Percentiles rank a stretch among this genome's conserved stretches.
These are phyloP conservation scores for Sylvilagus floridanus DNA, from an alignment of 2,797 vertebrate genomes.

Conservation along the genomic window DNA sequence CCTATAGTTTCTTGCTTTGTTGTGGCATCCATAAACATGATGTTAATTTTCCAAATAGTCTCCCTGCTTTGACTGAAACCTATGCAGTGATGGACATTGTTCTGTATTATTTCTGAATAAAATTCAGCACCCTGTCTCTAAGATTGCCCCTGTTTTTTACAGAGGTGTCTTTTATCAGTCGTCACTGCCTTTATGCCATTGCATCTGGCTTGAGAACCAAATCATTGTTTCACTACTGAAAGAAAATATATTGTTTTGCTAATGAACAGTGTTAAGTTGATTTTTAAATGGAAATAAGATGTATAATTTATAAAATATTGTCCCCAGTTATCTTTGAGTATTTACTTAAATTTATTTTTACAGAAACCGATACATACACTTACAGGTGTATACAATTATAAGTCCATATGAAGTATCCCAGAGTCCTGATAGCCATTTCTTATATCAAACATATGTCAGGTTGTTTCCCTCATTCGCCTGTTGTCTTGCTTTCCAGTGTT, in stretches of 20 bases:
- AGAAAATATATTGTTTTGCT: neutral
- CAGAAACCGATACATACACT: neutral
- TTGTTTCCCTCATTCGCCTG: neutral
- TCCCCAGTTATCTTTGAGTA: neutral
- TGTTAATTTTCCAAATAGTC: neutral
- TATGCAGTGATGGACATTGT: neutral
- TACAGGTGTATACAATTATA: neutral
- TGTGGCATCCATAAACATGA: neutral
- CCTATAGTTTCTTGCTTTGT: neutral
- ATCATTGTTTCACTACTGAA: neutral
- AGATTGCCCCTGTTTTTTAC: neutral
- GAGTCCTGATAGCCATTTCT: neutral
- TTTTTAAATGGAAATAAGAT: neutral
- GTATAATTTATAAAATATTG: neutral
- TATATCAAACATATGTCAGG: neutral
- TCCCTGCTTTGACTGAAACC: slow-evolving; percentile 1
- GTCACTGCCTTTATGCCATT: neutral
- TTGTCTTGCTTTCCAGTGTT: neutral
- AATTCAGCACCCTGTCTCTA: neutral
- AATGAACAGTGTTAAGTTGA: neutral
- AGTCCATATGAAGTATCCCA: neutral
- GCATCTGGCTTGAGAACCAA: neutral
- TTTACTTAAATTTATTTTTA: neutral
- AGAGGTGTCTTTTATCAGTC: neutral
- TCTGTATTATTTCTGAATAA: neutral